These are phyloP conservation scores for Actinernus sp. DNA, from an alignment of 92 coral and sea anemone species.

Conservation along the genomic window DNA sequence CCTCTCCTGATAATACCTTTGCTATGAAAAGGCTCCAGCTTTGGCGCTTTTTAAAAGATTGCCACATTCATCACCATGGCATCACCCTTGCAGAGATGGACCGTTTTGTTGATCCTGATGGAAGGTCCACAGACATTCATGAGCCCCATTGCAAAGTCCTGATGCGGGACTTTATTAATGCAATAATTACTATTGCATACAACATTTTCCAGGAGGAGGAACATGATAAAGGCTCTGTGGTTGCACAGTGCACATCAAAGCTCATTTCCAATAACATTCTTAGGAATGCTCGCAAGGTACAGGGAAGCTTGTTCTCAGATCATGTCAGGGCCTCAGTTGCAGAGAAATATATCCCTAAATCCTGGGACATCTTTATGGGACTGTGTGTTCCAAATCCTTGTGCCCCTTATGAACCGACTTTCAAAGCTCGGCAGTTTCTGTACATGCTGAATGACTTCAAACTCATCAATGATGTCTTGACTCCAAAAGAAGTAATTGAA, in stretches of 20 bases:
- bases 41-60: slow-evolving; percentile 96
- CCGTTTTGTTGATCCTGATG: slow-evolving; percentile 65
- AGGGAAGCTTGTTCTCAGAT: slow-evolving; percentile 78
- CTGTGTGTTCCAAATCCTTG: slow-evolving; percentile 47
- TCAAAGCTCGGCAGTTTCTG: slow-evolving; percentile 87
- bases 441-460: slow-evolving; percentile 83
- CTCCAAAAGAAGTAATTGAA: slow-evolving; percentile 82
- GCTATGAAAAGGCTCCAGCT: slow-evolving; percentile 91
- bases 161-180: slow-evolving; percentile 87
- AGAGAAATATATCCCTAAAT: slow-evolving; percentile 65
- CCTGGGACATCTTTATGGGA: slow-evolving; percentile 73
- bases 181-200: slow-evolving; percentile 87
- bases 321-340: slow-evolving; percentile 75
- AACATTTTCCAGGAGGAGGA: slow-evolving; percentile 67
- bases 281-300: slow-evolving; percentile 71
- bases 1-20: slow-evolving; percentile 89
- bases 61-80: slow-evolving; percentile 81
- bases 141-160: slow-evolving; percentile 88
- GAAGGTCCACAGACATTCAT: slow-evolving; percentile 56
- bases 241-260: slow-evolving; percentile 90
- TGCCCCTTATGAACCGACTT: slow-evolving; percentile 79
- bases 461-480: slow-evolving; percentile 73
- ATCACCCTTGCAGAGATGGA: slow-evolving; percentile 82
- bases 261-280: slow-evolving; percentile 82
- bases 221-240: slow-evolving; percentile 46